A percentile compares a stretch with the other conserved stretches of the same genome.
These are phyloP conservation scores for Cryptoblepharus egeriae DNA, from an alignment of 2,797 vertebrate species.

Conservation along the genomic window DNA sequence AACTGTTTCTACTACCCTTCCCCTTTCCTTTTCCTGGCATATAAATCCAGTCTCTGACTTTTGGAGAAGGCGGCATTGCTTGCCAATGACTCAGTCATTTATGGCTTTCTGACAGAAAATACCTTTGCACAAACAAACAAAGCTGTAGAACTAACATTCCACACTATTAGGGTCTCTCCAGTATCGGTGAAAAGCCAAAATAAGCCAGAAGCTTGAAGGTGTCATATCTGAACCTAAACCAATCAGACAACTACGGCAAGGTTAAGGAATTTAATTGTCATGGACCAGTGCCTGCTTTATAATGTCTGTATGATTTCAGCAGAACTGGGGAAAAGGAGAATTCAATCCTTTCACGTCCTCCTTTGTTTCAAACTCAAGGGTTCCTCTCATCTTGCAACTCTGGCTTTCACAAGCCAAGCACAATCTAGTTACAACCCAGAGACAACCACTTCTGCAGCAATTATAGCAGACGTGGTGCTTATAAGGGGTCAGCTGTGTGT, in stretches of 20 bases:
- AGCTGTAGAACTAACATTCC: slow-evolving; percentile 39
- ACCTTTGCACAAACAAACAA: slow-evolving; percentile 51
- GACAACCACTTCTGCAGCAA: too few species aligned
- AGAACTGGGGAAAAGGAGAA: neutral
- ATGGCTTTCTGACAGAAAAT: neutral
- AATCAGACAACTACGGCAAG: neutral
- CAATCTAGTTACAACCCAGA: neutral
- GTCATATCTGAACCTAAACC: neutral
- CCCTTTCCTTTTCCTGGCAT: slow-evolving; percentile 34
- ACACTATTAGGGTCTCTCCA: neutral
- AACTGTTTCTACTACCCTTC: slow-evolving; percentile 28
- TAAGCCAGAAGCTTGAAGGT: neutral
- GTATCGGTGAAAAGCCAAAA: slow-evolving; percentile 1
- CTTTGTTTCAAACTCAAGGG: neutral
- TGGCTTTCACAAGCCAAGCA: slow-evolving; percentile 32
- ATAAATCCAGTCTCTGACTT: slow-evolving; percentile 44
- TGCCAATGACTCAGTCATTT: slow-evolving; percentile 52
- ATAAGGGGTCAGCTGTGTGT: neutral
- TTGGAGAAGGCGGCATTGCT: slow-evolving; percentile 31
- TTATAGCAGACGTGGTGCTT: neutral
- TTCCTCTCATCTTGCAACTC: neutral
- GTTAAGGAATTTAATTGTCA: neutral
- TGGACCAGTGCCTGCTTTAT: neutral
- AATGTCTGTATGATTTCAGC: neutral
- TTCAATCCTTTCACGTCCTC: neutral